phyloP scores from a whole-genome alignment of 2,113 vertebrate species.

The Chloropsis hardwickii region DNA sequence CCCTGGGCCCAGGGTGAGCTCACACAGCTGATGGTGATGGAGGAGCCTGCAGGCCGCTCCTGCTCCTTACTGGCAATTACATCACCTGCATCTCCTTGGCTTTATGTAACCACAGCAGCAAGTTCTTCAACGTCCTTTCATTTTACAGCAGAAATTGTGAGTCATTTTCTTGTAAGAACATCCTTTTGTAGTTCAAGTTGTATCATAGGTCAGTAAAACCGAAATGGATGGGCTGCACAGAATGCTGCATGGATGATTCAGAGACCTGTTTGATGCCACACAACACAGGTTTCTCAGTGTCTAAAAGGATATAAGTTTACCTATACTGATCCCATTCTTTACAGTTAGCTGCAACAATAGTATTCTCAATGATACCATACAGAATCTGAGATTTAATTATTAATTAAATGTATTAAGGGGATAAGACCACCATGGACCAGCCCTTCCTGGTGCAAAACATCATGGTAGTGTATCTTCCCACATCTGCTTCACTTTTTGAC shows the following conservation, averaged over 20 bases:
- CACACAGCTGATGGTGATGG: rapidly evolving
- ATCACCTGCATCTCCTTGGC: background rate
- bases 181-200: background rate
- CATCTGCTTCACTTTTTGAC: background rate
- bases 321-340: background rate
- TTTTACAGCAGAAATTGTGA: background rate
- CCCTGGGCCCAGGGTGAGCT: background rate
- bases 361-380: background rate
- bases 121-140: background rate
- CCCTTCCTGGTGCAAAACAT: background rate
- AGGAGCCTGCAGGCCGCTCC: background rate
- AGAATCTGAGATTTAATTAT: background rate
- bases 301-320: background rate
- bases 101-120: background rate
- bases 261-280: background rate
- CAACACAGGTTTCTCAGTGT: background rate
- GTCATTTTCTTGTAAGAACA: background rate
- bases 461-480: background rate
- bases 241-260: background rate
- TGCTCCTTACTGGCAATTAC: rapidly evolving
- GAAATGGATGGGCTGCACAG: background rate
- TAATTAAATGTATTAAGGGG: background rate
- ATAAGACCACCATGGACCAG: background rate
- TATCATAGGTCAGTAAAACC: background rate
- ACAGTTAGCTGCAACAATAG: background rate